phyloP scores from a whole-genome alignment of 2,113 vertebrate genomes.

The Carollia perspicillata region DNA sequence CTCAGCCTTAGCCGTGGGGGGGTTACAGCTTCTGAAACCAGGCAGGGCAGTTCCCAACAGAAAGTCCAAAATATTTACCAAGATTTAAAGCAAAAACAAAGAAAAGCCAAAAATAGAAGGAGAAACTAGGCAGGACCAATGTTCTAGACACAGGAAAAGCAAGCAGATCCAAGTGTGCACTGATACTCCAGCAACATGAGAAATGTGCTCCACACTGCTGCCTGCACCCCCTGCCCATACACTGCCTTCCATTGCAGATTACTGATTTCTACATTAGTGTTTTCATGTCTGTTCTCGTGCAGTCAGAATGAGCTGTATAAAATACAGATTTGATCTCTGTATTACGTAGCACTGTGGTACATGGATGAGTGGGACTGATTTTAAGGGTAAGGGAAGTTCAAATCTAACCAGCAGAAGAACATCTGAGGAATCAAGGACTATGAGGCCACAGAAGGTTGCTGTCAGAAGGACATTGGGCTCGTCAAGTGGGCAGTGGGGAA shows the following conservation, averaged over 20 bases:
- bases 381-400: not conserved
- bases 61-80: slow-evolving; percentile 1
- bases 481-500: not conserved
- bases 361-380: not conserved
- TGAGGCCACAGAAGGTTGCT: not conserved
- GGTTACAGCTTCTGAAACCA: no score
- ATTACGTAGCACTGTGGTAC: not conserved
- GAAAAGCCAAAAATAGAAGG: not conserved
- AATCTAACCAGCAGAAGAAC: not conserved
- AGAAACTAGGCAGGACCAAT: not conserved
- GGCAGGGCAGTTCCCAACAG: not conserved
- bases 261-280: not conserved
- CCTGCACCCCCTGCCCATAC: no score
- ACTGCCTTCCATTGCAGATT: not conserved
- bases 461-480: not conserved
- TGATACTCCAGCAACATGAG: not conserved
- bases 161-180: not conserved
- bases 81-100: not conserved
- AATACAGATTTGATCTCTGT: not conserved
- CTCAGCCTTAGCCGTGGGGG: no score
- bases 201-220: rapidly evolving
- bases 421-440: not conserved
- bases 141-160: not conserved
- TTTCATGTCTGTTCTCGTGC: not conserved
- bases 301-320: not conserved